These are phyloP conservation scores for Hirudinaria manillensis DNA, from an alignment of 2,888 invertebrate genomes.

Conservation along the genomic window DNA sequence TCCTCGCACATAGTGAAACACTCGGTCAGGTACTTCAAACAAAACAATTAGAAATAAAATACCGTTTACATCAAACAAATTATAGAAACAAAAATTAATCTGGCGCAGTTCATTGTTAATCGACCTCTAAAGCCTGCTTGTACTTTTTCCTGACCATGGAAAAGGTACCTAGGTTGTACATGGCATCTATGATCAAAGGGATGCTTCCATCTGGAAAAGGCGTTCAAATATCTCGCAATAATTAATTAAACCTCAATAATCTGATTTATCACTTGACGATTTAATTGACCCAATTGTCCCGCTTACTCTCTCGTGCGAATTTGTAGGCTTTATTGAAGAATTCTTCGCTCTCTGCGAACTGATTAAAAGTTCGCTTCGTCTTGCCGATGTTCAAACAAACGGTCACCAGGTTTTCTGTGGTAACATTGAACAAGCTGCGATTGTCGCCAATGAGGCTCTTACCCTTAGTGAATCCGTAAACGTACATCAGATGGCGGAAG, in stretches of 20 bases:
- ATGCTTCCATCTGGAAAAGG: constrained; percentile 4
- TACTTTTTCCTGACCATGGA: constrained; percentile 12
- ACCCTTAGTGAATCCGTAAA: constrained; percentile 21
- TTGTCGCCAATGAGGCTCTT: constrained; percentile 11
- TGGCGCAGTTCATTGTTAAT: background rate
- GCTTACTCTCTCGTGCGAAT: constrained; percentile 27
- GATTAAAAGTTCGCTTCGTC: background rate
- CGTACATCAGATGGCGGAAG: constrained; percentile 17
- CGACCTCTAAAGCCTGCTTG: constrained; percentile 19
- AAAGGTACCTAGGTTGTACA: constrained; percentile 19
- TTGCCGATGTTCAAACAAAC: constrained; percentile 24
- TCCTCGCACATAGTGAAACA: constrained; percentile 23
- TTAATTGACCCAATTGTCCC: background rate
- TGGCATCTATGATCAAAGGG: constrained; percentile 17
- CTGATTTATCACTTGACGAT: no score
- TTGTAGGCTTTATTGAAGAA: constrained; percentile 24
- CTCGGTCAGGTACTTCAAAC: constrained; percentile 1
- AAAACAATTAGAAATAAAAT: background rate
- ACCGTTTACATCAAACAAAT: background rate
- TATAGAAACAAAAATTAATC: background rate
- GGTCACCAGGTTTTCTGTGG: constrained; percentile 12
- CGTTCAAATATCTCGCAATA: no score
- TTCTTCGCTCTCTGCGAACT: constrained; percentile 5
- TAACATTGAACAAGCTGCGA: constrained; percentile 9
- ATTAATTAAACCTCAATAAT: no score